Percentiles rank a stretch among this genome's conserved stretches.
Evolutionary conservation across 2,888 invertebrate species (phyloP).

Genomic region (Chromoteleia sp.): DNA sequence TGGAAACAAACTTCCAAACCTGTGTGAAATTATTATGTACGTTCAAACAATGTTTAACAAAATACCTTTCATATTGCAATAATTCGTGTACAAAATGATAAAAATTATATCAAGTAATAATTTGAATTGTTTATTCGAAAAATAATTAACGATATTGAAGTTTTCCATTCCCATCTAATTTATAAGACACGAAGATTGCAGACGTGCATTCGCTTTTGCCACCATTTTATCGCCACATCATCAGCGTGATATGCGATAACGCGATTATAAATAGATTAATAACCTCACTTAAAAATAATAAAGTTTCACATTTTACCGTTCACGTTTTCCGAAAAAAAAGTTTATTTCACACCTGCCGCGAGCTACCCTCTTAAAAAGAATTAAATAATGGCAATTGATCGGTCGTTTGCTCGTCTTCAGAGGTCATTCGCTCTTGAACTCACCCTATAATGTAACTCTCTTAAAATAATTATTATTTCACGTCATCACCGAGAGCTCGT

Average conservation of each 20-base stretch:
- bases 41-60: too few species aligned
- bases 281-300: constrained; percentile 1
- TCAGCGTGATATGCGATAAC: constrained; percentile 1
- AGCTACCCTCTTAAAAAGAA: constrained; percentile 15
- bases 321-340: constrained; percentile 10
- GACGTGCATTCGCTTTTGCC: constrained; percentile 6
- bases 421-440: constrained; percentile 31
- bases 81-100: too few species aligned
- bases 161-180: background rate
- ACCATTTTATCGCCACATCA: constrained; percentile 11
- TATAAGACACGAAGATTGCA: background rate
- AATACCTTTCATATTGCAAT: too few species aligned
- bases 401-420: constrained; percentile 19
- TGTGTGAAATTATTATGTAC: too few species aligned
- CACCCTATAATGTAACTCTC: constrained; percentile 27
- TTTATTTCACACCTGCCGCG: constrained; percentile 10
- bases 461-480: constrained; percentile 26
- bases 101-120: too few species aligned
- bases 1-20: too few species aligned
- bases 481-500: background rate
- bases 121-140: too few species aligned
- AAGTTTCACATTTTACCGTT: constrained; percentile 2
- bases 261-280: background rate
- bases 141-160: background rate
- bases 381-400: constrained; percentile 26